Base-by-base conservation (phyloP, 2,888 invertebrate genomes). In the Noctua pronuba region DNA sequence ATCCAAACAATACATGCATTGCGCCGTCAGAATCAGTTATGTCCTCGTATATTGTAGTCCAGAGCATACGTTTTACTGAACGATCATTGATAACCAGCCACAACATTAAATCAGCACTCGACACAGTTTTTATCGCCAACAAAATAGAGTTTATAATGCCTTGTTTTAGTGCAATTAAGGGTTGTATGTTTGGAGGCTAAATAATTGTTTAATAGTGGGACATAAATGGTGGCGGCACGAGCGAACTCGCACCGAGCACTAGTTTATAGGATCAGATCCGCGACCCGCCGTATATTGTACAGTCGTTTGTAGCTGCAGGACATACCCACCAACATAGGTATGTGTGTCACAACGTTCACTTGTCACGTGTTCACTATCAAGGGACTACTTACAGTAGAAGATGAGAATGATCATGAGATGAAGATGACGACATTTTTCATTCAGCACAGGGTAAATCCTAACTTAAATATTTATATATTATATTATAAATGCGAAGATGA, bases 181-280 rank as follows among this genome's bases (percentile, higher is more conserved):
- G 49, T 65, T 44, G 66, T 38, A 58, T 66, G 70, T 69, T 65
- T 66, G 64, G 58, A 70, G 62, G 58, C 62, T 82, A 78, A 75
- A 75, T 85, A 65, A 85, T 86, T 86, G 86, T 84, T 78, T 75
- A 70, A 78, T 75, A 83, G 83, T 71, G 78, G 66, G 5, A 28
- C 75, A 73, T 75, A 75, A 78, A 86, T 78, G 49, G 79, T 66
- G 52, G 8, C 16, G 6, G 73, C 76, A 18, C 76, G 66, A 38
- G 75, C 52, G 69, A 35, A 75, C 49, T 35, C 49, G 68, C 69
- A 3, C 65, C 28, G 65, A 46, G 46, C 71, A 52, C 69, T 83
- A 83, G 83, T 77, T 86, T 82, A 82, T 73, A 49, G 73, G 41
- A 16, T 24, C 68, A 18, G 67, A 28, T 24, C 81, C 64, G 41